Base-by-base conservation (phyloP, 2,888 invertebrate species). In the Drosophila diplacantha region DNA sequence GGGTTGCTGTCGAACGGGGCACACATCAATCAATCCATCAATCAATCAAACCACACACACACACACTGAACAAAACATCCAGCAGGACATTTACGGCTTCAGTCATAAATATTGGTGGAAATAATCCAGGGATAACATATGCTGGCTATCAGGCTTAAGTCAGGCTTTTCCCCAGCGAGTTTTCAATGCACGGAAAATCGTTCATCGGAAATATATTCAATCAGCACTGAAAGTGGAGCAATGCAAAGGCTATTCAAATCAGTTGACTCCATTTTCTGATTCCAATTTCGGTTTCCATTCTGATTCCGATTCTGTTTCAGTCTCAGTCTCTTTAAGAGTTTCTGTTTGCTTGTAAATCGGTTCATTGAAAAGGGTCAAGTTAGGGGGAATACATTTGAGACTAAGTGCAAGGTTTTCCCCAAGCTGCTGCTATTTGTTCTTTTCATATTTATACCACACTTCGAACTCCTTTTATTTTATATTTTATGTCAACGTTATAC, bases 11-110 rank as follows among this genome's bases (percentile, higher is more conserved):
- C 38, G 47, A 20, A 59, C 39, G 59, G 39, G 50, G 43, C 34
- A 68, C 24, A 41, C 60, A 75, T 76, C 74, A 79, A 79, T 79
- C 80, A 69, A 73, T 71, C 73, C 59, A 65, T 79, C 71, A 71
- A 65, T 51, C 53, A 39, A 41, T 35, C 59, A 66, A 61, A 32
- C 57, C 59, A 38, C 37, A 35, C 35, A 35, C 14, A 20, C 38
- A 22, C 20, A 22, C 24, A 68, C 35, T 51, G 22, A 49, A 39
- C 54, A 20, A 65, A 52, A 54, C 22, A 16, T 20, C 24, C 26
- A 29, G 0, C 11, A 12, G 34, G 14, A 55, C 35, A 51, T 24
- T 49, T 43, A 52, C 54, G 22, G 35, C 39, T 2, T 8, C 11
- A 34, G 50, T n/a, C 49, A 41, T 61, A 49, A 60, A 61, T 22